Evolutionary conservation across 2,113 vertebrate genomes (phyloP), one percentile per base, ranked within the genome.

Genomic region (Drymodes brunneopygia): DNA sequence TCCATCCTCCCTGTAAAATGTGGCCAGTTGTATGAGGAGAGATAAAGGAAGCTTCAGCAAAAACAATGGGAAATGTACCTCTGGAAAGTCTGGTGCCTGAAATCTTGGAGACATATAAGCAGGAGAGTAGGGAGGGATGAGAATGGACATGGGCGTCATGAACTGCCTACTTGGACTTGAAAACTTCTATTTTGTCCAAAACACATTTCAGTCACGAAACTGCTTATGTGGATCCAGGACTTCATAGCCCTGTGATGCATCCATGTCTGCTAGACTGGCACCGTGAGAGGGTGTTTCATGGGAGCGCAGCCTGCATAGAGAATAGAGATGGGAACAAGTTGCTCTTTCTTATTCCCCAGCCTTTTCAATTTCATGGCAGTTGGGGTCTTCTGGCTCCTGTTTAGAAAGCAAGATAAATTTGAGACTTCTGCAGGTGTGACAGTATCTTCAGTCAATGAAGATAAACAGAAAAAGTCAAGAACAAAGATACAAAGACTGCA

Each of bases 391-490:
- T 71, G 31, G 10, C 10, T 64, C 11, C 16, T 81, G 20, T 31
- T 91, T 29, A 48, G 42, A 86, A 94, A 82, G 29, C 12, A 72
- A 94, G 77, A 88, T 19, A 73, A 92, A 81, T 50, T 23, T 60
- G 58, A 92, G 27, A 35, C 36, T 82, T 87, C 53, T 77, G 36
- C 36, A 78, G 19, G 28, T 80, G 42, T 75, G 42, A 72, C 51
- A 44, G 33, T 38, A n/a, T 28, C 82, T 65, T 93, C 67, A 70
- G 44, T 31, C 51, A 81, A 14, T 51, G 28, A 80, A 35, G 20
- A 88, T 47, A 86, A 88, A 71, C 15, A 84, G 54, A 60, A 94
- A 77, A 66, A 74, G 14, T n/a, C 66, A 66, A 87, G 48, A 91
- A 36, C 6, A 53, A 85, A 92, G 53, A 82, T 33, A 44, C 7